These are phyloP conservation scores for Cyrtonyx montezumae DNA, from an alignment of 2,113 vertebrate species.

Conservation along the genomic window DNA sequence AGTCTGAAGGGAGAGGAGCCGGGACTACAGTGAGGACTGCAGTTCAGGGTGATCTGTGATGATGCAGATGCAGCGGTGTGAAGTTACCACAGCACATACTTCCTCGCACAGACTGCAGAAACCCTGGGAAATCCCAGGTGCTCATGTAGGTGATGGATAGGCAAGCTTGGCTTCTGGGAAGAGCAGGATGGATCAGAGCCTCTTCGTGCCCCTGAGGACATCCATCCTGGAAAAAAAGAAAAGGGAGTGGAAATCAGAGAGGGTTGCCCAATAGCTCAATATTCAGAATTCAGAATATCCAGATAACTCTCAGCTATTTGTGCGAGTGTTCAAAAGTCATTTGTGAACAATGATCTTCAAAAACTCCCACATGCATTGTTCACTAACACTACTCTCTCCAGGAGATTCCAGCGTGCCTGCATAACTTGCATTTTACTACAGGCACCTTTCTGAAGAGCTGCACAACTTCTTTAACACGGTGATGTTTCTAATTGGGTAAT, in stretches of 20 bases:
- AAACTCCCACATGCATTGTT: not conserved
- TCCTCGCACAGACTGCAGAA: not conserved
- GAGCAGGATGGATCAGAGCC: not conserved
- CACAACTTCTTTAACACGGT: not conserved
- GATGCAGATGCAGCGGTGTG: not conserved
- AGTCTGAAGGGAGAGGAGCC: not conserved
- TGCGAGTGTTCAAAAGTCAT: not conserved
- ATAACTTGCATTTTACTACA: not conserved
- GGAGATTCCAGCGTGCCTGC: not conserved
- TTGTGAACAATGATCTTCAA: not conserved
- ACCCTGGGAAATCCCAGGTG: not conserved
- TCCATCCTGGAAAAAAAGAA: not conserved
- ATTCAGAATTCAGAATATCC: not conserved
- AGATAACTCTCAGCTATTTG: not conserved
- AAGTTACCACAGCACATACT: not conserved
- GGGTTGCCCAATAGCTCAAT: not conserved
- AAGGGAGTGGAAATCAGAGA: not conserved
- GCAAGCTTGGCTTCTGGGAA: not conserved
- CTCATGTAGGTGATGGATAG: not conserved
- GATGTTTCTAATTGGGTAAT: not conserved
- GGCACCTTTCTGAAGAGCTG: not conserved
- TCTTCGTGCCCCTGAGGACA: not conserved
- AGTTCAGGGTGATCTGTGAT: not conserved
- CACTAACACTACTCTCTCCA: not conserved
- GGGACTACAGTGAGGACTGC: rapidly evolving